These are phyloP conservation scores for Platycnemis pennipes DNA, from an alignment of 2,888 invertebrate genomes.

Conservation along the genomic window DNA sequence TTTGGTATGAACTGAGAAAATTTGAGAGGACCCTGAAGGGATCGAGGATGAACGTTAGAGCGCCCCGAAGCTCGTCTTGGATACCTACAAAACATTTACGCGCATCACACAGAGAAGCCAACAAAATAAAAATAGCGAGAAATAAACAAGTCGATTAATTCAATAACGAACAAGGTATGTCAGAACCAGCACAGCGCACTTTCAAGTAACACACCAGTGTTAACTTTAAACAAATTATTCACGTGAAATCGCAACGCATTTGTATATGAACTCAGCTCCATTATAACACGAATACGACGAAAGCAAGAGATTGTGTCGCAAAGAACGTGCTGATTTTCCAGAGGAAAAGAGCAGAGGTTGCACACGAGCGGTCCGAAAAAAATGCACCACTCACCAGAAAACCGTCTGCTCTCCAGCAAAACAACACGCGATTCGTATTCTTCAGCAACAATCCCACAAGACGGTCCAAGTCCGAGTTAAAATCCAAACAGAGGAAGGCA, in stretches of 20 bases:
- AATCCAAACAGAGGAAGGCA: not conserved
- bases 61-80: no score
- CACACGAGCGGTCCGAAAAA: not conserved
- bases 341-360: not conserved
- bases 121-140: no score
- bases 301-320: not conserved
- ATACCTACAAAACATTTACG: no score
- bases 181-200: not conserved
- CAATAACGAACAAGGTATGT: not conserved
- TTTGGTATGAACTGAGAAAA: no score
- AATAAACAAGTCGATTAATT: no score
- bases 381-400: conserved; percentile 7
- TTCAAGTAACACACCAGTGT: not conserved
- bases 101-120: no score
- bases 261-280: not conserved
- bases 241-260: not conserved
- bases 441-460: not conserved
- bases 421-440: not conserved
- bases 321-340: not conserved
- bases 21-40: no score
- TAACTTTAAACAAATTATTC: not conserved
- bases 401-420: conserved; percentile 8
- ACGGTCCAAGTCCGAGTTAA: not conserved
- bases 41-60: no score
- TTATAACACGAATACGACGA: not conserved